phyloP scores from a whole-genome alignment of 2,888 invertebrate species.

The Sericinus montela region DNA sequence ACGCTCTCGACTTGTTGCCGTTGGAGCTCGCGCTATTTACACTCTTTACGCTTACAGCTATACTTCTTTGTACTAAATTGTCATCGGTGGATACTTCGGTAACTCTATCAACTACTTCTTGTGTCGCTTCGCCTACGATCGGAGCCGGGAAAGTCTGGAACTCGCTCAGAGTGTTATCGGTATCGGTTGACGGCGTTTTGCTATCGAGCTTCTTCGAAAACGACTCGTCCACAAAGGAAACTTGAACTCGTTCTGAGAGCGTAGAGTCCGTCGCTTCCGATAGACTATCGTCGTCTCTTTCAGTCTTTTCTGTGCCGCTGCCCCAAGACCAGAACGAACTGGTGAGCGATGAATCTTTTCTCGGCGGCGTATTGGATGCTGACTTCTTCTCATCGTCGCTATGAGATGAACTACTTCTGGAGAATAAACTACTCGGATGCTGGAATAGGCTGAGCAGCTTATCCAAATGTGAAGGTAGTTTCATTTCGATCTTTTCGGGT shows the following conservation, averaged over 20 bases:
- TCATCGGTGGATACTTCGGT: constrained; percentile 71
- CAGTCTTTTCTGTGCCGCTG: constrained; percentile 47
- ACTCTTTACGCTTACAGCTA: constrained; percentile 67
- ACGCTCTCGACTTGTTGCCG: constrained; percentile 38
- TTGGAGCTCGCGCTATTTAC: constrained; percentile 40
- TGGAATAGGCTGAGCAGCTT: constrained; percentile 83
- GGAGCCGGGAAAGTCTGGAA: constrained; percentile 60
- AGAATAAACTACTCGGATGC: constrained; percentile 81
- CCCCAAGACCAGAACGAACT: constrained; percentile 76
- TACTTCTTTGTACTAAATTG: constrained; percentile 70
- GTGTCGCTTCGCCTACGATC: constrained; percentile 25
- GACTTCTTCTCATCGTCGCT: constrained; percentile 66
- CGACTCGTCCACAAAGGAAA: constrained; percentile 67
- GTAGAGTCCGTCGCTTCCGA: constrained; percentile 70
- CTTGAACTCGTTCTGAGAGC: constrained; percentile 67
- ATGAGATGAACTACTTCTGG: constrained; percentile 50
- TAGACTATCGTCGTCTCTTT: constrained; percentile 49
- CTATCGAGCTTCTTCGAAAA: constrained; percentile 68
- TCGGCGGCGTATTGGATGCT: constrained; percentile 60
- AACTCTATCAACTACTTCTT: constrained; percentile 39
- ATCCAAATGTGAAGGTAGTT: constrained; percentile 80
- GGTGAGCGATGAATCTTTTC: constrained; percentile 63
- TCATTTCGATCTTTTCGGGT: constrained; percentile 51
- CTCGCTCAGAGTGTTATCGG: constrained; percentile 69
- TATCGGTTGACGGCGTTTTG: constrained; percentile 70